Evolutionary conservation across 1,140 invertebrate species (phyloP), one percentile per base, ranked within the genome.

Genomic region (Drosophila burlai): DNA sequence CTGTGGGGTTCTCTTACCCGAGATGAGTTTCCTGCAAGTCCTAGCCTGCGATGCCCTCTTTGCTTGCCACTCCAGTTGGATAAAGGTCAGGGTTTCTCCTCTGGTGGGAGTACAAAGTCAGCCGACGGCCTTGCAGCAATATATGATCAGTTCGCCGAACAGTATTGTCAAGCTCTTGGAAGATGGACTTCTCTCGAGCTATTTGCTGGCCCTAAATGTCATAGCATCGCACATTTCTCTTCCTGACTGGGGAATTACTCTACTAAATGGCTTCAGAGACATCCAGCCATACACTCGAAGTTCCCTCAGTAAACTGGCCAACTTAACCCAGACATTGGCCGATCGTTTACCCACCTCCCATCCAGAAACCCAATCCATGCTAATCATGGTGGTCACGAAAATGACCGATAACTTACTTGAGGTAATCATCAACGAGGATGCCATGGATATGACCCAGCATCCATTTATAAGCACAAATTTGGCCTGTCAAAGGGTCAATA

Each of bases 271-370:
- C 18, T 52, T 49, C 9, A 6, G 38, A 0, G 3, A 38, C 8
- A 15, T 60, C 0, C 8, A 46, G 9, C 59, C 54, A 1, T 8
- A 34, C 8, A 34, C 64, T 9, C 7, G 50, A 0, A 3, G 11
- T 3, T 29, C 69, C 0, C 55, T 85, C 2, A 80, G 79, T 15
- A 61, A 52, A 7, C 10, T 86, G 46, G 79, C 75, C 0, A 81
- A 86, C 31, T 21, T 85, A 1, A 86, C 65, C 7, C 15, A 38
- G 9, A 82, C 83, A 4, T 15, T 85, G 7, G 83, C 61, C 8
- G 2, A 29, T 0, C 31, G 10, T 0, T 18, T 85, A 24, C 13
- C 67, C 8, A 65, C 69, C 5, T 61, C 50, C 8, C 10, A 38
- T 40, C 3, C 15, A 0, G 2, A 3, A 1, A 55, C 59, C 2